Base-by-base conservation (phyloP, 2,888 invertebrate species). In the Pyrgus malvae region DNA sequence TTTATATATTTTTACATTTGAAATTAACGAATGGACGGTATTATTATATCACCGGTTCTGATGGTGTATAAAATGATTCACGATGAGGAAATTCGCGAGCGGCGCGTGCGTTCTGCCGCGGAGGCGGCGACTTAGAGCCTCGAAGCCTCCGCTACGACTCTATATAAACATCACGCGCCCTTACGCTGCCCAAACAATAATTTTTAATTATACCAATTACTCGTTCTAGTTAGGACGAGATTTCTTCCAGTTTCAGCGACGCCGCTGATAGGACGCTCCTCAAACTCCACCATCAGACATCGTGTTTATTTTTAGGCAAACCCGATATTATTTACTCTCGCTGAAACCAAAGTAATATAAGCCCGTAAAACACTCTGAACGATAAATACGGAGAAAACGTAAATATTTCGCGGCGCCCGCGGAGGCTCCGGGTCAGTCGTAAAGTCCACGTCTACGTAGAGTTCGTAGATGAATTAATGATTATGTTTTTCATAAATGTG, bases 151-250 rank as follows among this genome's bases (percentile, higher is more conserved):
- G 61, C 61, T 59, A 46, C 66, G 59, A 66, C 66, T 72, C 72
- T 76, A 76, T 83, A 81, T 83, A 85, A 74, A 74, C 68, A 65
- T 56, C 51, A 67, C 60, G 66, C 80, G 78, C 82, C 83, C 83
- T 83, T 78, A 80, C 63, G 58, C 55, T 57, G 57, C 51, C 61
- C 61, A 63, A 64, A 69, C 68, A 72, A 68, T 73, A 73, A 64
- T 71, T 80, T 73, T 80, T 83, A 86, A 84, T 87, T 78, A 81
- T 70, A 70, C 68, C 75, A 80, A 80, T 83, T 73, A 76, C 70
- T 74, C 64, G 62, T 79, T 79, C 88, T 83, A 85, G 88, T 86
- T 87, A 78, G 44, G 74, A 80, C 86, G 74, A 78, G 88, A 84
- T 84, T 76, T 69, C 71, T 72, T 69, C 85, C 80, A 85, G 86